These are phyloP conservation scores for Fistularia commersonii DNA, from an alignment of 2,797 vertebrate species.

Conservation along the genomic window DNA sequence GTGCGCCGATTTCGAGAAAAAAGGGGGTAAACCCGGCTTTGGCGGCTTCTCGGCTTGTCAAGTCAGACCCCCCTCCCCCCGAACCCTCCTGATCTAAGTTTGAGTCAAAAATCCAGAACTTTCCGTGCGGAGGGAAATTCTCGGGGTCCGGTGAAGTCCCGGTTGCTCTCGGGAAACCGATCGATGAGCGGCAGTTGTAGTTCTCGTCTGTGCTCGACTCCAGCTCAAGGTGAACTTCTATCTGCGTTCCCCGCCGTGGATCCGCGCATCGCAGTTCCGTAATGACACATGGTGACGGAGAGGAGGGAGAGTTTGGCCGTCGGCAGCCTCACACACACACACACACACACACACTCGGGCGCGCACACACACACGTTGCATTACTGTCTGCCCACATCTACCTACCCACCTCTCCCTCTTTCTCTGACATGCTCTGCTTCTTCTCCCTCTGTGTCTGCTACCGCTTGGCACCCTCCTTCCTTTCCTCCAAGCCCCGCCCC, in stretches of 20 bases:
- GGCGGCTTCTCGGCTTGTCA: constrained; percentile 2
- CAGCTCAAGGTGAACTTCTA: constrained; percentile 64
- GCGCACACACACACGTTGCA: constrained; percentile 6
- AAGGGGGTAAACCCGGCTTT: not conserved
- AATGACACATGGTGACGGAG: constrained; percentile 20
- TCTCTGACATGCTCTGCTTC: constrained; percentile 52
- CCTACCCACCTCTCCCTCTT: constrained; percentile 52
- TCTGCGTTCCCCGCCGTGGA: constrained; percentile 44
- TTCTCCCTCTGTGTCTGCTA: constrained; percentile 58
- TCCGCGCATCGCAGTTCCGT: constrained; percentile 35
- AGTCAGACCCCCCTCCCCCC: not conserved
- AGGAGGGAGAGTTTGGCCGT: constrained; percentile 34
- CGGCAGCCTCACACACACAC: constrained; percentile 34
- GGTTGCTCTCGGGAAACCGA: no score
- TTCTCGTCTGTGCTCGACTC: constrained; percentile 23
- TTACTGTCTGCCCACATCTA: constrained; percentile 44
- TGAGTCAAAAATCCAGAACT: no score
- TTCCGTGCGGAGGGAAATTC: no score
- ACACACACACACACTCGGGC: not conserved
- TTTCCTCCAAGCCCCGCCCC: constrained; percentile 33
- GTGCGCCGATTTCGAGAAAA: not conserved
- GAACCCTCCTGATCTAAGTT: no score
- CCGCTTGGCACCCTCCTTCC: constrained; percentile 54
- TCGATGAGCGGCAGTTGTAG: constrained; percentile 3
- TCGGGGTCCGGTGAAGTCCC: no score